Base-by-base conservation (phyloP, 2,113 vertebrate genomes). In the Hyla sarda region DNA sequence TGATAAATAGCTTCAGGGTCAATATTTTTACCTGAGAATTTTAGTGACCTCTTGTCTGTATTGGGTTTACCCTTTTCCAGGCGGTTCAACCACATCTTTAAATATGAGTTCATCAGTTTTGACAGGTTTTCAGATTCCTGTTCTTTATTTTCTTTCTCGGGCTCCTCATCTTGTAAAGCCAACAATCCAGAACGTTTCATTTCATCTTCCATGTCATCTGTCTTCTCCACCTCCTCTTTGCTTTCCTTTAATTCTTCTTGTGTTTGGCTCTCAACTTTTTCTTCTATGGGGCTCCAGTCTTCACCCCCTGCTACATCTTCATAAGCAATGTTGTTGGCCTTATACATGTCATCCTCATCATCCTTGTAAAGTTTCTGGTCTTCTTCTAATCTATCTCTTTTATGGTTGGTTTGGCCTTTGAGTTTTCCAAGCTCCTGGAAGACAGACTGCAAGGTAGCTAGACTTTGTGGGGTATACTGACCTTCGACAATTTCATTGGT, bases 401-500 rank as follows among this genome's bases (percentile, higher is more conserved):
- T 96, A 76, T 92, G 93, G 78, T 87, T 92, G 48, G 88, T 93
- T 2, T 90, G 83, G 0, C 87, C 91, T 0, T 95, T 94, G 89
- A 98, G 91, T 88, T 96, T 97, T 7, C 97, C 96, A 84, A 99
- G 88, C 86, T 99, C 98, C 82, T 98, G 96, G 84, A 99, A 99
- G 86, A 98, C 95, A 0, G 97, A 99, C 89, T 99, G 97, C 88
- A 99, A 89, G 0, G 97, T 99, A 1, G 98, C 98, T 13, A 99
- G 94, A 87, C 95, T 99, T 87, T 99, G 97, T 21, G 97, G 97
- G 0, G 98, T 98, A 75, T 99, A 99, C 45, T 98, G 97, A 87
- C 97, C 97, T 87, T 98, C 97, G 52, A 98, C 95, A 0, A 98
- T 97, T 90, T 99, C 98, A 14, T 98, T 99, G 45, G 96, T 99